Evolutionary conservation across 1,140 invertebrate species (phyloP).

Genomic region (Nebria ingens): DNA sequence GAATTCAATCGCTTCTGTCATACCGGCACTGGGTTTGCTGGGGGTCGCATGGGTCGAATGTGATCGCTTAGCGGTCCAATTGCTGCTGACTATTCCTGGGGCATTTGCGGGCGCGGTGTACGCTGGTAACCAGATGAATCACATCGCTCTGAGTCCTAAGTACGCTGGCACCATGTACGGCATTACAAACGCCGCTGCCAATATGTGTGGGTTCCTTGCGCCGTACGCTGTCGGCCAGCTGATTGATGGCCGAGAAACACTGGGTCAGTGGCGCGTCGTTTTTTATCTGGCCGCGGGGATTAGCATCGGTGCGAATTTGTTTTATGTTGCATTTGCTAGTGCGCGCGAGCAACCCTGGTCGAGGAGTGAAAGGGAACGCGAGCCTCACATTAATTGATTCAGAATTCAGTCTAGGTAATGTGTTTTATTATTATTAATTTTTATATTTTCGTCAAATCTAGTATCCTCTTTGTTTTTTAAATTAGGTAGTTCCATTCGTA

Average conservation of each 20-base stretch:
- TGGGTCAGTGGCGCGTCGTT: slow-evolving; percentile 75
- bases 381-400: too few relatives aligned
- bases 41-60: slow-evolving; percentile 69
- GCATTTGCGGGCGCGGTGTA: slow-evolving; percentile 64
- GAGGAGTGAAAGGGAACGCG: slow-evolving; percentile 27
- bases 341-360: slow-evolving; percentile 73
- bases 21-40: slow-evolving; percentile 61
- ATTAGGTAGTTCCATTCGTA: neutral
- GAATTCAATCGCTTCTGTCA: slow-evolving; percentile 61
- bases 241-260: slow-evolving; percentile 62
- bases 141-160: slow-evolving; percentile 74
- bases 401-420: too few relatives aligned
- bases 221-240: slow-evolving; percentile 67
- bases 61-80: slow-evolving; percentile 54
- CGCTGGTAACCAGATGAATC: slow-evolving; percentile 77
- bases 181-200: slow-evolving; percentile 77
- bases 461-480: too few relatives aligned
- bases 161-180: slow-evolving; percentile 82
- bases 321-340: slow-evolving; percentile 74
- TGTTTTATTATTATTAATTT: too few relatives aligned
- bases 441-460: too few relatives aligned
- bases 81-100: slow-evolving; percentile 58
- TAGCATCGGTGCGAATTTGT: slow-evolving; percentile 62
- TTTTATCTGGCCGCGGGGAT: slow-evolving; percentile 78
- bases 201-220: slow-evolving; percentile 77